Conservation (phyloP, 1,140 invertebrate species). For the Psix sp. region DNA sequence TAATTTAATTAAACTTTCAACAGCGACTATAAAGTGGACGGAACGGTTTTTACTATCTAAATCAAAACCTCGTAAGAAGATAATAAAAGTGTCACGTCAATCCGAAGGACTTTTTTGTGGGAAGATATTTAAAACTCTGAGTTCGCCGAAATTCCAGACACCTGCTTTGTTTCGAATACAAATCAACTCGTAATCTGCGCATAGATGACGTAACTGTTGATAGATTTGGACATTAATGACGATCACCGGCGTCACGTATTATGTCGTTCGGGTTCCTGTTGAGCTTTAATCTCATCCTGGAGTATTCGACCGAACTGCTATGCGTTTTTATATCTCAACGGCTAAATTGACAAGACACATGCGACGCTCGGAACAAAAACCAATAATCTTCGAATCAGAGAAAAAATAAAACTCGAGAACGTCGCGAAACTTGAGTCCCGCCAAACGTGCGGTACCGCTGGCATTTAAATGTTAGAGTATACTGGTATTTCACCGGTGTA, state of each 20-base stretch:
- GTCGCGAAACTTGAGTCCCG: constrained; percentile 33
- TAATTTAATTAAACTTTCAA: too few species aligned
- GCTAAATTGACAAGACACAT: too few species aligned
- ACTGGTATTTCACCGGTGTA: constrained; percentile 55
- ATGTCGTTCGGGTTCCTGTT: too few species aligned
- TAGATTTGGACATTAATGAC: constrained; percentile 20
- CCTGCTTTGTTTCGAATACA: constrained; percentile 22
- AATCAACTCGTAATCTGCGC: constrained; percentile 18
- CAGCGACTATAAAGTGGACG: too few species aligned
- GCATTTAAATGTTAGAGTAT: constrained; percentile 61
- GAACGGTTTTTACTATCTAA: constrained; percentile 1
- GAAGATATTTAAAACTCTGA: constrained; percentile 13
- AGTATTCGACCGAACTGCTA: too few species aligned
- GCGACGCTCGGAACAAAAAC: not conserved
- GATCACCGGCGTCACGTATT: too few species aligned
- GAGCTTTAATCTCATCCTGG: constrained; percentile 13
- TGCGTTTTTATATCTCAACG: too few species aligned
- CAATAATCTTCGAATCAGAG: not conserved
- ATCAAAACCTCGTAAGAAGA: constrained; percentile 7
- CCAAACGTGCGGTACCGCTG: constrained; percentile 44
- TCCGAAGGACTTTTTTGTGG: constrained; percentile 17
- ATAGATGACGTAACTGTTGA: constrained; percentile 23
- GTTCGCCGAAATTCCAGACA: constrained; percentile 15
- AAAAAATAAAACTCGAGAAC: constrained; percentile 13
- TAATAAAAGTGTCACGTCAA: constrained; percentile 28